Conservation (phyloP, 2,888 invertebrate genomes). For the Hirtodrosophila alboralis region DNA sequence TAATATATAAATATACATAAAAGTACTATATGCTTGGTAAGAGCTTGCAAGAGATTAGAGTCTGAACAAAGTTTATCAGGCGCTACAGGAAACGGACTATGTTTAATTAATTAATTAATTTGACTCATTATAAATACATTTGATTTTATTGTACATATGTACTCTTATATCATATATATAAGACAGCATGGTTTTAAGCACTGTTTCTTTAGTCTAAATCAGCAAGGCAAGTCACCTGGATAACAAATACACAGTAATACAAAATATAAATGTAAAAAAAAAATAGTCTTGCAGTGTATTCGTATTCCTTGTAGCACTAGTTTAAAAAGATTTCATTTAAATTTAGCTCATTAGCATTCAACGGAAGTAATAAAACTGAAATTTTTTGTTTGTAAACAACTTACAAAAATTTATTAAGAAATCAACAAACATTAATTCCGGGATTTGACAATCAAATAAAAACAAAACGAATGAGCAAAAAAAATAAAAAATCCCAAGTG, state of each 20-base stretch:
- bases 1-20: background rate
- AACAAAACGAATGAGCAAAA: constrained; percentile 32
- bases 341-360: constrained; percentile 40
- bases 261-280: no score
- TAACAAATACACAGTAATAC: background rate
- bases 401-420: constrained; percentile 42
- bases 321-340: background rate
- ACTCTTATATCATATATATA: constrained; percentile 19
- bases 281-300: no score
- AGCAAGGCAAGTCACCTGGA: background rate
- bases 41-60: constrained; percentile 20
- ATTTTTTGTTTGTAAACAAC: constrained; percentile 49
- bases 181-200: background rate
- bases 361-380: constrained; percentile 48
- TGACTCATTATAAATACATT: constrained; percentile 30
- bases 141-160: background rate
- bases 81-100: constrained; percentile 55
- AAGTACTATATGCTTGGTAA: constrained; percentile 7
- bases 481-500: constrained; percentile 26
- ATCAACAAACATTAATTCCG: constrained; percentile 28
- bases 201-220: background rate
- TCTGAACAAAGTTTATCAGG: constrained; percentile 57
- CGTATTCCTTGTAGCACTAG: no score
- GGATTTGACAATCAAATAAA: constrained; percentile 26
- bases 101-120: constrained; percentile 28